Evolutionary conservation across 2,113 vertebrate genomes (phyloP), one percentile per base, ranked within the genome.

Genomic region (Phalacrocorax carbo): DNA sequence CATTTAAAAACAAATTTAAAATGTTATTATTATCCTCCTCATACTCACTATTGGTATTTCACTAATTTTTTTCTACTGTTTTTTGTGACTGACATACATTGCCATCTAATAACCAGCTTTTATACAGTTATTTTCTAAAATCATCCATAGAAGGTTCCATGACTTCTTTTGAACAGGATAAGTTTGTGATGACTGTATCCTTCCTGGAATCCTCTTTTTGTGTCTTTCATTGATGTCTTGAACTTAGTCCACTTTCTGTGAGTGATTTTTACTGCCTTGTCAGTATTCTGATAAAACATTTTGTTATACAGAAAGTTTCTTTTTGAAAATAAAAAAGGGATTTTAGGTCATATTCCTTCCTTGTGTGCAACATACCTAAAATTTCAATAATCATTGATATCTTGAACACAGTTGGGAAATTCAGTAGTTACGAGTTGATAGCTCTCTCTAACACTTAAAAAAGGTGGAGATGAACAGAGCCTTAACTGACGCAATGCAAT

Each of bases 281-380:
- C 9, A 55, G 3, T 40, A 46, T 17, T 46, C 30, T 68, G 15
- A 27, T 14, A 54, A 36, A 58, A 54, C 1, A 18, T 49, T 66
- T 68, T 44, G 44, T 30, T 62, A 15, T 2, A 34, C 1, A 15
- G 10, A 7, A 34, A 16, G 1, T 8, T 51, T 21, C 0, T 15
- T 52, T 61, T 54, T 29, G 16, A 27, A 61, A 78, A 78, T 3
- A 22, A 32, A 79, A 27, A 8, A 11, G 2, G 1, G 1, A 10
- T n/a, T 61, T 81, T 52, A 55, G 13, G 6, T 40, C 9, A 38
- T 16, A 62, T 13, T 21, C 10, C 10, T 38, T 38, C 38, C 11
- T 60, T 30, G 10, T 29, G 34, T 1, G 3, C 15, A 38, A 6
- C 10, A 14, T 23, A 10, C 4, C 6, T 65, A 73, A 64, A 60